Evolutionary conservation across 1,140 invertebrate genomes (phyloP).

Genomic region (Drosophila rhopaloa): DNA sequence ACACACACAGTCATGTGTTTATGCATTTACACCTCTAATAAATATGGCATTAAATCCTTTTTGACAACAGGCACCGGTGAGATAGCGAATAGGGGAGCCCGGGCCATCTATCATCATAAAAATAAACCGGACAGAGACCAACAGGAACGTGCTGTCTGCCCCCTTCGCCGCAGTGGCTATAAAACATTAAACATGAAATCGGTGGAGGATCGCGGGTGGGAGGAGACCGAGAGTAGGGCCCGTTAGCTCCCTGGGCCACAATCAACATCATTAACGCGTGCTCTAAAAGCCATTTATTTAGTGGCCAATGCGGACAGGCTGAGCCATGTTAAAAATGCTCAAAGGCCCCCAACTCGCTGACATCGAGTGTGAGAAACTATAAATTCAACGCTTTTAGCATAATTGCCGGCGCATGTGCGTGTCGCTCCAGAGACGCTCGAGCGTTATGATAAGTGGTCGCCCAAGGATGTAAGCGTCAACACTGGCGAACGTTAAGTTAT

Average conservation of each 20-base stretch:
- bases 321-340: constrained; percentile 65
- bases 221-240: background rate
- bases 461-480: constrained; percentile 72
- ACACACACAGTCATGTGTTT: constrained; percentile 11
- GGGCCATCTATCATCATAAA: constrained; percentile 77
- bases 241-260: constrained; percentile 57
- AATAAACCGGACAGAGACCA: constrained; percentile 56
- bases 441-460: constrained; percentile 75
- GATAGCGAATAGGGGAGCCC: constrained; percentile 42
- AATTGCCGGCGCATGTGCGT: constrained; percentile 75
- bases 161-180: constrained; percentile 36
- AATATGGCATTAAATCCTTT: constrained; percentile 71
- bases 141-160: constrained; percentile 35
- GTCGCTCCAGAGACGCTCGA: constrained; percentile 35
- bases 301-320: constrained; percentile 56
- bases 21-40: constrained; percentile 57
- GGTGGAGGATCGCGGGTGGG: constrained; percentile 12
- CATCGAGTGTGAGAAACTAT: constrained; percentile 64
- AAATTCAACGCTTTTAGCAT: constrained; percentile 82
- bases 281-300: constrained; percentile 81
- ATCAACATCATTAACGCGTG: constrained; percentile 82
- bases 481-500: constrained; percentile 62
- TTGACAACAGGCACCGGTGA: constrained; percentile 44
- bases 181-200: constrained; percentile 71
- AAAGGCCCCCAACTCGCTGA: constrained; percentile 3